These are phyloP conservation scores for Notechis scutatus DNA, from an alignment of 2,113 vertebrate genomes.

Conservation along the genomic window DNA sequence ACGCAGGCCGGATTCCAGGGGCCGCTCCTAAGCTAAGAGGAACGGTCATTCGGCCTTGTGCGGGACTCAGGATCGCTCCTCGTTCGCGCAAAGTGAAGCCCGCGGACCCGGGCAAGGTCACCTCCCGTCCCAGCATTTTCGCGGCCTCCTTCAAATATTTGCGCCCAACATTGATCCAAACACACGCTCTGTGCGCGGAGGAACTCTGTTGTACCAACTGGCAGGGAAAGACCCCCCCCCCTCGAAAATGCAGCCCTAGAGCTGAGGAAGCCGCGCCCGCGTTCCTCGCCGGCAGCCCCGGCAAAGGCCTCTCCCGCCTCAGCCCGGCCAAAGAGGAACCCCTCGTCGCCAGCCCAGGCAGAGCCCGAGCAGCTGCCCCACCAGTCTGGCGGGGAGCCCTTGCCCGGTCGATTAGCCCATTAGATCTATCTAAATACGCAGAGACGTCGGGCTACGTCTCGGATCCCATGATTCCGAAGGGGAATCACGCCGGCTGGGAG, in stretches of 20 bases:
- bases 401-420: not conserved
- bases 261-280: not conserved
- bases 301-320: not conserved
- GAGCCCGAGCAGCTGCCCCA: not conserved
- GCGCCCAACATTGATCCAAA: not conserved
- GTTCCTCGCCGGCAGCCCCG: not conserved
- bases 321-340: not conserved
- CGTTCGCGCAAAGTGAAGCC: not conserved
- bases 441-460: not conserved
- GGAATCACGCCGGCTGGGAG: not conserved
- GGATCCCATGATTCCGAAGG: not conserved
- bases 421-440: not conserved
- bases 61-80: not conserved
- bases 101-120: not conserved
- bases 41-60: not conserved
- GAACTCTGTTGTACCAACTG: not conserved
- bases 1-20: not conserved
- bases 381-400: not conserved
- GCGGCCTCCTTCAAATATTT: not conserved
- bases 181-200: not conserved
- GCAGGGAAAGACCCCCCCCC: not conserved
- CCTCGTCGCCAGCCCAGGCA: not conserved
- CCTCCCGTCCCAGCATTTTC: not conserved
- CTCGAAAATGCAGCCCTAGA: not conserved
- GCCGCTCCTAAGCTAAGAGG: not conserved